Evolutionary conservation across 2,113 vertebrate species (phyloP), one percentile per base, ranked within the genome.

Genomic region (Oncorhynchus nerka): DNA sequence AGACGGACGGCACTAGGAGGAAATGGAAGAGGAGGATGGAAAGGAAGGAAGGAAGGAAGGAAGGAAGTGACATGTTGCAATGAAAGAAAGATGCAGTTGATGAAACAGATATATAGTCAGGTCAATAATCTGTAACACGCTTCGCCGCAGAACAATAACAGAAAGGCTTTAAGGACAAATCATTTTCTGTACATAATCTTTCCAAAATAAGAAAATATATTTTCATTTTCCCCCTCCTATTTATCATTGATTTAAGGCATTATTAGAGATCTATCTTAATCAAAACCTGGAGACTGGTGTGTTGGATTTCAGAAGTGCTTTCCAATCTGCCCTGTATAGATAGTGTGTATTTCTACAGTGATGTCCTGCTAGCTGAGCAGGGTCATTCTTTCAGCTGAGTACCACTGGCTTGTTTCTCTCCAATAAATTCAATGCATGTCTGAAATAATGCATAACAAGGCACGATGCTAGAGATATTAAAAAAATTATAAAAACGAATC

Each of bases 391-490:
- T 73, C 74, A 78, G 55, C 39, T 48, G 76, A 68, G 69, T 65
- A 71, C 78, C 26, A 26, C 79, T 82, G 64, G 15, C 71, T 32
- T 22, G 15, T 67, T 26, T 67, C 61, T 20, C 67, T 39, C 84
- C 86, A 92, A 91, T 92, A 92, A 91, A 87, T 91, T 83, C 90
- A 89, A 85, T 85, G 84, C 79, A 78, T 91, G 84, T 93, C 91
- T 87, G 89, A 91, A 93, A 93, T 89, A 93, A 93, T 92, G 85
- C 88, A 88, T 90, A 92, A 92, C 89, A 90, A 88, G 89, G 80
- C 83, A 45, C 16, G 1, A 82, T 64, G 75, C 80, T 79, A 80
- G 78, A 87, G 86, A 92, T 93, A 93, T 93, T 92, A 92, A 92
- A 94, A 45, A 92, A 91, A 90, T 88, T 76, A 62, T 22, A 62